phyloP scores from a whole-genome alignment of 1,140 invertebrate genomes.

The Cyrtorhinus lividipennis region DNA sequence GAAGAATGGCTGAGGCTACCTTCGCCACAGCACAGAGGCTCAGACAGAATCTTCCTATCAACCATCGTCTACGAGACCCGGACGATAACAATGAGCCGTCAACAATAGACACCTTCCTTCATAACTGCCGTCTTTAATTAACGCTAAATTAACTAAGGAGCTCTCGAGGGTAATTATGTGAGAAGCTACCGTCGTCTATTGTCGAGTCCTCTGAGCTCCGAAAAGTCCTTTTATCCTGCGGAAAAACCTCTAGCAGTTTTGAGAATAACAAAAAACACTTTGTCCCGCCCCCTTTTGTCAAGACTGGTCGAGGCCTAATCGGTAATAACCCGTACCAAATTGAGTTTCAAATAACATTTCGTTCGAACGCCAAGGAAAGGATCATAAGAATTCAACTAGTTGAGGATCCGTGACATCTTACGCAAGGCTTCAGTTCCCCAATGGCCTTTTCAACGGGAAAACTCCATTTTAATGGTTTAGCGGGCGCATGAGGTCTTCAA shows the following conservation, averaged over 20 bases:
- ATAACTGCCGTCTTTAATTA: constrained; percentile 7
- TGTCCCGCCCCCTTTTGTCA: constrained; percentile 16
- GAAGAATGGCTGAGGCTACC: not conserved
- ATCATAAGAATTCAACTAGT: constrained; percentile 13
- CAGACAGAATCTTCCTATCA: not conserved
- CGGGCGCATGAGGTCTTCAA: not conserved
- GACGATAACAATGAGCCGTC: not conserved
- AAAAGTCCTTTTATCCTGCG: constrained; percentile 3
- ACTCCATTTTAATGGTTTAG: not conserved
- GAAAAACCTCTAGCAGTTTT: constrained; percentile 9
- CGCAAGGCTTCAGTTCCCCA: not conserved
- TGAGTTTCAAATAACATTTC: constrained; percentile 19
- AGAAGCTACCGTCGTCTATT: constrained; percentile 1
- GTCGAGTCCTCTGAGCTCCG: not conserved
- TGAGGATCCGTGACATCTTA: not conserved
- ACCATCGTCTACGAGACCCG: too few species aligned
- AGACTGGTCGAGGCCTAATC: constrained; percentile 12
- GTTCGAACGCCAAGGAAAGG: not conserved
- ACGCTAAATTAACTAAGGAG: constrained; percentile 5
- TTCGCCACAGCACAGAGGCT: not conserved
- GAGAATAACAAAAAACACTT: constrained; percentile 18
- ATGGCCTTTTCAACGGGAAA: not conserved
- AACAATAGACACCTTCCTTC: constrained; percentile 6
- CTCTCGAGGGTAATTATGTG: not conserved
- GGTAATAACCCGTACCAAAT: constrained; percentile 18